These are phyloP conservation scores for Anthrax anthrax DNA, from an alignment of 2,888 invertebrate genomes.

Conservation along the genomic window DNA sequence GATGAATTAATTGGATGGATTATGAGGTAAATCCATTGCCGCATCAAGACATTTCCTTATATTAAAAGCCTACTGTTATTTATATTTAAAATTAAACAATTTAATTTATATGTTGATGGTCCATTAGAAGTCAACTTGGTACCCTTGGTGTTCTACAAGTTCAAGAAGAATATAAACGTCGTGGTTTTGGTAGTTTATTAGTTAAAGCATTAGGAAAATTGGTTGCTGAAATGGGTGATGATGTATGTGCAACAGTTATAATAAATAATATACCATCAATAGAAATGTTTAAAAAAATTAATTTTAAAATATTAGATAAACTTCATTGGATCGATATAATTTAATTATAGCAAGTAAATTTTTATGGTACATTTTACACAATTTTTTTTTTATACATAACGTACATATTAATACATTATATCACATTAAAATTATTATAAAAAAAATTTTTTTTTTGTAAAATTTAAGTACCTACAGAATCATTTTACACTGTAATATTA, in stretches of 20 bases:
- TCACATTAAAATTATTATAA: too few species aligned
- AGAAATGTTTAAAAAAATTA: slow-evolving; percentile 24
- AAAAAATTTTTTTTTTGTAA: too few species aligned
- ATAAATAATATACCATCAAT: slow-evolving; percentile 18
- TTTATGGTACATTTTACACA: too few species aligned
- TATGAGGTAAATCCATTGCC: slow-evolving; percentile 17
- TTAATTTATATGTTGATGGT: too few species aligned
- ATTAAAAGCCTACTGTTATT: neutral
- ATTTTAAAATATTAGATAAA: slow-evolving; percentile 20
- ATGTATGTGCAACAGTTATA: slow-evolving; percentile 23
- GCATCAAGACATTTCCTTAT: neutral
- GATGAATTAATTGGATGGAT: slow-evolving; percentile 25
- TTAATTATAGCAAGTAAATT: too few species aligned
- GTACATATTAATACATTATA: too few species aligned
- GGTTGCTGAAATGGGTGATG: slow-evolving; percentile 17
- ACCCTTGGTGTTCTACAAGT: slow-evolving; percentile 24
- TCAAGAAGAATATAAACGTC: slow-evolving; percentile 19
- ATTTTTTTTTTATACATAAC: too few species aligned
- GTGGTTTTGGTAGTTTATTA: slow-evolving; percentile 22
- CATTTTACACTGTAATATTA: too few species aligned
- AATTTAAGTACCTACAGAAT: too few species aligned
- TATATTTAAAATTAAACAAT: too few species aligned
- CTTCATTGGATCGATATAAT: slow-evolving; percentile 14
- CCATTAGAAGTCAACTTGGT: slow-evolving; percentile 21
- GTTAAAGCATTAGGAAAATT: slow-evolving; percentile 20